These are phyloP conservation scores for Calameuta idolon DNA, from an alignment of 2,888 invertebrate genomes.

Conservation along the genomic window DNA sequence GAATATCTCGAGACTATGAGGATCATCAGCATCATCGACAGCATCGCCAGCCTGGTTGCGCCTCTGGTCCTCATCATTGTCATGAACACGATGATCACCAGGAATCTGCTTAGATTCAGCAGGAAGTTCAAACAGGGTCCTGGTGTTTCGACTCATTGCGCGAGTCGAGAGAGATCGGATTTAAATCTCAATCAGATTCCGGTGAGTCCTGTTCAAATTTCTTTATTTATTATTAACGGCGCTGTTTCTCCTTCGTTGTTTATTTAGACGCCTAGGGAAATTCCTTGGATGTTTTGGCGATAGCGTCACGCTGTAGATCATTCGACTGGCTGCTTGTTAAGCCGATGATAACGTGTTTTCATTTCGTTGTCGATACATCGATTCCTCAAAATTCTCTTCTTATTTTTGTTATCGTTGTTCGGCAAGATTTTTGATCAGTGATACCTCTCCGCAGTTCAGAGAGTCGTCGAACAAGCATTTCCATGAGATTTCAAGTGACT, in stretches of 20 bases:
- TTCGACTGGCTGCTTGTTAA: too few relatives aligned
- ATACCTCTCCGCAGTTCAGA: not conserved
- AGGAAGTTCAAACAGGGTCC: conserved; percentile 63
- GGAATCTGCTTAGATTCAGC: conserved; percentile 69
- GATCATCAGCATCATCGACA: conserved; percentile 73
- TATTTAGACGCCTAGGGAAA: too few relatives aligned
- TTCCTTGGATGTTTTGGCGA: too few relatives aligned
- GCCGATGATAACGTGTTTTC: too few relatives aligned
- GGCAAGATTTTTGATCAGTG: not conserved
- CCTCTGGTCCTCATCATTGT: conserved; percentile 73
- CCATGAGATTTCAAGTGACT: not conserved
- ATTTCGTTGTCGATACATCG: too few relatives aligned
- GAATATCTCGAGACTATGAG: conserved; percentile 70
- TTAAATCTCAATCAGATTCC: conserved; percentile 66
- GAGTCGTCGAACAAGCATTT: not conserved
- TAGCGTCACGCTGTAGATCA: too few relatives aligned
- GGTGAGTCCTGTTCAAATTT: conserved; percentile 52
- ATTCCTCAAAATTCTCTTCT: not conserved
- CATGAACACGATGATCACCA: conserved; percentile 75
- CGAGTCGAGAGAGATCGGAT: conserved; percentile 51
- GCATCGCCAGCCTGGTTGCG: conserved; percentile 72
- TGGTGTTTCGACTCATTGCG: conserved; percentile 34
- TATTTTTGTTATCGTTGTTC: not conserved
- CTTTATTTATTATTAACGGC: too few relatives aligned
- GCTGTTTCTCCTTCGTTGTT: too few relatives aligned